Evolutionary conservation across 23 tunicate genomes (phyloP).

Genomic region (Trididemnum clinides): DNA sequence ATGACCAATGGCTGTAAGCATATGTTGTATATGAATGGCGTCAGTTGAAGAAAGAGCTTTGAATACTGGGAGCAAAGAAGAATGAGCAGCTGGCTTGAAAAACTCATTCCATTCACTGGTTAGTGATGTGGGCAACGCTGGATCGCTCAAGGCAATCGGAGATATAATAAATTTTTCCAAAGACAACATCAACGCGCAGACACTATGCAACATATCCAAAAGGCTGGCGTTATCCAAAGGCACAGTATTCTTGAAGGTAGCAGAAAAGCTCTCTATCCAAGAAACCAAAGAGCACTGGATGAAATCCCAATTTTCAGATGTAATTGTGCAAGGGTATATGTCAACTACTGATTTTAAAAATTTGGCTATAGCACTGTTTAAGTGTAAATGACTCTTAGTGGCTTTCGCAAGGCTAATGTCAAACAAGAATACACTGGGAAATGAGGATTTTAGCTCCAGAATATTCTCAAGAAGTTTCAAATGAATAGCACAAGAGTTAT

Average conservation of each 20-base stretch:
- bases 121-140: slow-evolving; percentile 66
- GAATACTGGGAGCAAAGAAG: slow-evolving; percentile 50
- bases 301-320: slow-evolving; percentile 68
- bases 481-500: not conserved
- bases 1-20: slow-evolving; percentile 4
- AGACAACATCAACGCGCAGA: slow-evolving; percentile 32
- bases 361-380: slow-evolving; percentile 45
- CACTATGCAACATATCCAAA: not conserved
- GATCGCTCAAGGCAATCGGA: slow-evolving; percentile 59
- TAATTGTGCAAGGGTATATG: not conserved
- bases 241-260: not conserved
- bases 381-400: not conserved
- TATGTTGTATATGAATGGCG: not conserved
- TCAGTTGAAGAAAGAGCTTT: not conserved
- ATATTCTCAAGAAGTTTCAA: not conserved
- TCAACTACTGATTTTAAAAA: slow-evolving; percentile 17
- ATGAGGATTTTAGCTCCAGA: slow-evolving; percentile 10
- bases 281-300: slow-evolving; percentile 64
- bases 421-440: slow-evolving; percentile 42
- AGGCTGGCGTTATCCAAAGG: not conserved
- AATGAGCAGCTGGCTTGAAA: slow-evolving; percentile 61
- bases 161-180: slow-evolving; percentile 54
- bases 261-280: slow-evolving; percentile 65
- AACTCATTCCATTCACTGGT: slow-evolving; percentile 88
- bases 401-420: slow-evolving; percentile 21